Percentiles rank a stretch among this genome's conserved stretches.
Evolutionary conservation across 2,113 vertebrate genomes (phyloP).

Genomic region (Ciconia maguari): DNA sequence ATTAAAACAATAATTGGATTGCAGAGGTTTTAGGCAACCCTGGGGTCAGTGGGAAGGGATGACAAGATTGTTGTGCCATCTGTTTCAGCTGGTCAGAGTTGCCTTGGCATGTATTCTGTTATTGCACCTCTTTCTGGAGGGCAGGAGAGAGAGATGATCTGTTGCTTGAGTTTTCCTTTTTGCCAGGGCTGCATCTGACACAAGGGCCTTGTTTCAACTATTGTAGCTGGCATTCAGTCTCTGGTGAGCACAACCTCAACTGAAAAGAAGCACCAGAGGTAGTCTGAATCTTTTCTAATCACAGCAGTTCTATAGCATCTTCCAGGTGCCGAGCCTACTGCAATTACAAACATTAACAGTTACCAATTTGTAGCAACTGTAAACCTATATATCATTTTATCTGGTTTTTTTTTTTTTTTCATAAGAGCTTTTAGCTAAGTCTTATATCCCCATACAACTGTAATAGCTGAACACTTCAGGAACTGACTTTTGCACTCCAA

Average conservation of each 20-base stretch:
- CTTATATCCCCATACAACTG: neutral
- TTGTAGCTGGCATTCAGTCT: neutral
- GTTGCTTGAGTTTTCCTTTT: neutral
- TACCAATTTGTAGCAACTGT: neutral
- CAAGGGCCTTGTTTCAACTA: neutral
- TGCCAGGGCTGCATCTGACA: neutral
- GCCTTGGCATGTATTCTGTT: neutral
- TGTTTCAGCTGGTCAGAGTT: neutral
- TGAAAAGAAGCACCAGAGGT: neutral
- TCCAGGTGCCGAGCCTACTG: neutral
- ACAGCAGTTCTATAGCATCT: neutral
- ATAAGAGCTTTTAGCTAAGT: neutral
- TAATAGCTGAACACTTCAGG: neutral
- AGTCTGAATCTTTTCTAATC: neutral
- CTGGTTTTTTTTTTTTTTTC: neutral
- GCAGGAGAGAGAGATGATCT: neutral
- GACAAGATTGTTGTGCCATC: neutral
- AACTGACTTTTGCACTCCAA: neutral
- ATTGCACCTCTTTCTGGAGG: neutral
- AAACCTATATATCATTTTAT: neutral
- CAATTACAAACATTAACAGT: neutral
- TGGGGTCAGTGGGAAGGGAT: constrained; percentile 1
- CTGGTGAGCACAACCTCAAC: neutral
- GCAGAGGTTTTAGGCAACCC: constrained; percentile 9
- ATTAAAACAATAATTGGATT: neutral